Evolutionary conservation across 2,113 vertebrate genomes (phyloP).

Genomic region (Perca fluviatilis): DNA sequence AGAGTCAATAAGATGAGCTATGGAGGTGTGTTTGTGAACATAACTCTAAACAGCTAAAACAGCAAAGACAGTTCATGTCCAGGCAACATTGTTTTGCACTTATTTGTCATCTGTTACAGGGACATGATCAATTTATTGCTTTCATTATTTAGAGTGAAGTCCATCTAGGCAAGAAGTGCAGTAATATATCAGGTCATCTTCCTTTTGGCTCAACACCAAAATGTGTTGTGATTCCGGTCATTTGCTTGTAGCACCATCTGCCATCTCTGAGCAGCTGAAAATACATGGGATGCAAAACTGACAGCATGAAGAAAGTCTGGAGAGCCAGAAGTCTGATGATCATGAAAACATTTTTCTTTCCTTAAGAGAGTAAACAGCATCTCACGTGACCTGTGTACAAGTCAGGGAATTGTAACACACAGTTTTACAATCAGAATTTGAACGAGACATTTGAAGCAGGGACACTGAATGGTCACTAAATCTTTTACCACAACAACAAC

Average conservation of each 20-base stretch:
- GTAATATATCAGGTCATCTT: conserved; percentile 11
- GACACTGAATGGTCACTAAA: conserved; percentile 1
- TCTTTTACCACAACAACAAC: background rate
- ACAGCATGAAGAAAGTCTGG: conserved; percentile 9
- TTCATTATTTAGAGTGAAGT: background rate
- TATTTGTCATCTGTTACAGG: background rate
- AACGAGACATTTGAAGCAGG: background rate
- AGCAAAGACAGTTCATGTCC: background rate
- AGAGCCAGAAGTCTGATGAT: conserved; percentile 18
- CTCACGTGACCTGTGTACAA: background rate
- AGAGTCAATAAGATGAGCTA: background rate
- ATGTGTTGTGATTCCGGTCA: conserved; percentile 20
- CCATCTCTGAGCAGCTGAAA: conserved; percentile 25
- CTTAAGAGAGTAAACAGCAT: background rate
- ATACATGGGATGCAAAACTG: conserved; percentile 12
- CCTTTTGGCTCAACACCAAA: conserved; percentile 6
- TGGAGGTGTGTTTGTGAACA: background rate
- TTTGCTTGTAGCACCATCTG: conserved; percentile 34
- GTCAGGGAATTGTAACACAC: background rate
- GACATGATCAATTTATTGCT: background rate
- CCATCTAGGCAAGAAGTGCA: background rate
- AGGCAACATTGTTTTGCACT: background rate
- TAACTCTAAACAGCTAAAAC: background rate
- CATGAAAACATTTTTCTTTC: background rate
- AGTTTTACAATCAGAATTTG: conserved; percentile 1